Percentiles rank a stretch among this genome's conserved stretches.
Evolutionary conservation across 2,888 invertebrate genomes (phyloP).

Genomic region (Phyto melanocephala): DNA sequence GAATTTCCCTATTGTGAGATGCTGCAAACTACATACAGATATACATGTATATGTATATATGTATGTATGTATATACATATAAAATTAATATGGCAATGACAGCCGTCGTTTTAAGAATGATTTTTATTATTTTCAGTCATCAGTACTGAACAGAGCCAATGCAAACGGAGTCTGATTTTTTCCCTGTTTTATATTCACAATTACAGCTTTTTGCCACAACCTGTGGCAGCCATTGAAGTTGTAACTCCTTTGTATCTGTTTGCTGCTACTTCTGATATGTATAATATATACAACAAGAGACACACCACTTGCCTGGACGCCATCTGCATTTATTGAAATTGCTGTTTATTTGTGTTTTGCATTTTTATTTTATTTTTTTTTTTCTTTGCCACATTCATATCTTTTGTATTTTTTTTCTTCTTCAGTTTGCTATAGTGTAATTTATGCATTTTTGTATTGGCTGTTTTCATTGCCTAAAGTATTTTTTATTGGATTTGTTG

Average conservation of each 20-base stretch:
- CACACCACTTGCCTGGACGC: slow-evolving; percentile 62
- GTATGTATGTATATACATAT: slow-evolving; percentile 30
- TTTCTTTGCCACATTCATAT: slow-evolving; percentile 20
- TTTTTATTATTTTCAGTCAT: slow-evolving; percentile 51
- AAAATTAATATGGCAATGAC: slow-evolving; percentile 52
- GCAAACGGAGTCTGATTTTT: slow-evolving; percentile 13
- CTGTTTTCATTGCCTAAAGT: slow-evolving; percentile 28
- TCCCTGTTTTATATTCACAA: slow-evolving; percentile 21
- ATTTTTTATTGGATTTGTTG: slow-evolving; percentile 13
- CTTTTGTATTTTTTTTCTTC: background rate
- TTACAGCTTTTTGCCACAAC: slow-evolving; percentile 45
- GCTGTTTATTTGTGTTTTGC: slow-evolving; percentile 59
- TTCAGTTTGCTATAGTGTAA: slow-evolving; percentile 36
- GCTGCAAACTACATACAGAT: slow-evolving; percentile 3
- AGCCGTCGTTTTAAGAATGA: slow-evolving; percentile 52
- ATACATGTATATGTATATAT: background rate
- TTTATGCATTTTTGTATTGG: slow-evolving; percentile 64
- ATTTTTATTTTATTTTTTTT: slow-evolving; percentile 53
- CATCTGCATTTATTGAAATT: slow-evolving; percentile 66
- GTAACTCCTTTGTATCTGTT: slow-evolving; percentile 22
- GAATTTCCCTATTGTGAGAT: no score
- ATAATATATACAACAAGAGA: background rate
- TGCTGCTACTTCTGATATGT: slow-evolving; percentile 23
- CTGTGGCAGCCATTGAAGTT: slow-evolving; percentile 62
- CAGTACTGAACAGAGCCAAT: slow-evolving; percentile 12